Base-by-base conservation (phyloP, 37 sponge, comb jelly and placozoan genomes). In the Haliclona indistincta region DNA sequence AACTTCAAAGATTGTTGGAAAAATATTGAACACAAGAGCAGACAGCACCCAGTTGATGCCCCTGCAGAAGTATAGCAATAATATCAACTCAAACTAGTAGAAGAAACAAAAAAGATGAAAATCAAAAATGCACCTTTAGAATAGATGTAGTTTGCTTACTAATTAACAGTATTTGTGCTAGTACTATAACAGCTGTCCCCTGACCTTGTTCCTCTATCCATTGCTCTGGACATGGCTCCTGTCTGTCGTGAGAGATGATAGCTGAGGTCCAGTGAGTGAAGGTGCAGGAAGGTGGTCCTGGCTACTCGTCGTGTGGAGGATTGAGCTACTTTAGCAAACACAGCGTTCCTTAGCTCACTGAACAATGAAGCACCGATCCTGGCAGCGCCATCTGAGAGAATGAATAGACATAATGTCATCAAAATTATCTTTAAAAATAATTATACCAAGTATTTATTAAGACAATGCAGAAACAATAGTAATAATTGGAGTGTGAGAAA, bases 131-230 rank as follows among this genome's bases (percentile, higher is more conserved):
- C 3, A 26, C 3, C 2, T 6, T 5, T 39, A 20, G 3, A 28
- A 35, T 6, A 65, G 39, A 39, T 6, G 42, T 11, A 39, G 40
- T 34, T 33, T 6, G 15, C 19, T 15, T 4, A 38, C 29, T 7
- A 13, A 65, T 25, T 28, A 25, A 22, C 36, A 64, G 30, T 34
- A 8, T 30, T 4, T 35, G 28, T 42, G n/a, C 4, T 1, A 68
- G 28, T n/a, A 39, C 2, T 20, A 35, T 5, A 43, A n/a, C 23
- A 43, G 4, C 25, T 20, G 22, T 36, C 20, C 28, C 20, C 45
- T n/a, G 51, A 89, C 91, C 98, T 78, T 4, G 98, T 97, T 30
- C 98, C 98, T 60, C 98, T 76, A 81, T 97, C 98, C 45, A 97
- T 76, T 11, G 96, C 98, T 54, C 93, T 65, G 6, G 95, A 97